Conservation (phyloP, 2,797 vertebrate genomes). For the Acridotheres tristis region DNA sequence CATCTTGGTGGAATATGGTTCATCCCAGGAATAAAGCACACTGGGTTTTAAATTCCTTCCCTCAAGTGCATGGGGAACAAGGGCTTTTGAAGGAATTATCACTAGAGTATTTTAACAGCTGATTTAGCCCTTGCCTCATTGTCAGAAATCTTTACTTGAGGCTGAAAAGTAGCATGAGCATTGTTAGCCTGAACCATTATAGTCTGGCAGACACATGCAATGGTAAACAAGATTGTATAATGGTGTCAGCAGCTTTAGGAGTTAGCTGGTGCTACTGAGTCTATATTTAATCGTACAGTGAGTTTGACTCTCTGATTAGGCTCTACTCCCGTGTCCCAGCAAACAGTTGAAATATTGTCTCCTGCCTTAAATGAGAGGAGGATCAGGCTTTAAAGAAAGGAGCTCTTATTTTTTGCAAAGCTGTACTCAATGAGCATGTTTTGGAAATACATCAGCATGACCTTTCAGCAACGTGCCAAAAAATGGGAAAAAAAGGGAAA, state of each 20-base stretch:
- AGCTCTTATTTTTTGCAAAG: slow-evolving; percentile 43
- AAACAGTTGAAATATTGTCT: slow-evolving; percentile 23
- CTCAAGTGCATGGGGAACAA: background rate
- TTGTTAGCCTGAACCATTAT: background rate
- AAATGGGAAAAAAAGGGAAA: slow-evolving; percentile 66
- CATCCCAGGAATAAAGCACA: background rate
- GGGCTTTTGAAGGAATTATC: background rate
- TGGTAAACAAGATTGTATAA: slow-evolving; percentile 12
- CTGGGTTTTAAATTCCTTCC: background rate
- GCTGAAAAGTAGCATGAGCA: background rate
- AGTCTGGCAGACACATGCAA: background rate
- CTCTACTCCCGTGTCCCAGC: background rate
- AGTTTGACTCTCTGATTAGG: background rate
- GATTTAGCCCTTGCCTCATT: background rate
- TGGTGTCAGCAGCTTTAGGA: slow-evolving; percentile 17
- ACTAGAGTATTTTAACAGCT: background rate
- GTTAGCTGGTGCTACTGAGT: background rate
- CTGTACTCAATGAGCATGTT: slow-evolving; percentile 63
- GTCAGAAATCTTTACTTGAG: slow-evolving; percentile 14
- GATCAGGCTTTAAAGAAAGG: slow-evolving; percentile 32
- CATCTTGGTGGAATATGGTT: background rate
- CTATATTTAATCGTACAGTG: background rate
- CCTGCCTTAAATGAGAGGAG: slow-evolving; percentile 12
- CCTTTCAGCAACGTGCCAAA: slow-evolving; percentile 62
- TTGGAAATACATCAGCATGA: slow-evolving; percentile 60